phyloP scores from a whole-genome alignment of 2,888 invertebrate species.

The Leptarthrus brevirostris region DNA sequence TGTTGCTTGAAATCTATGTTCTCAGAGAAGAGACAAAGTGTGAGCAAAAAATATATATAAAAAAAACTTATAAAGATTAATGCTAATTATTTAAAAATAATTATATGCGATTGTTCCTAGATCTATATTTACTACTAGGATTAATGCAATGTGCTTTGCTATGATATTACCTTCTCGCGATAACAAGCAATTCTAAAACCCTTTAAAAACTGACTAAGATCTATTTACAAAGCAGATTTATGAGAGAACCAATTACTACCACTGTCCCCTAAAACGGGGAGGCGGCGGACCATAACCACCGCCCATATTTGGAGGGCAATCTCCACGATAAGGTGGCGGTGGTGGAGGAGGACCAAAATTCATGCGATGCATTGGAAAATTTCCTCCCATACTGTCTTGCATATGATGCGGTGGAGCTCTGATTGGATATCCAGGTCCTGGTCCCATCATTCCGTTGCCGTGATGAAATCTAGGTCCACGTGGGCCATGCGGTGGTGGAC shows the following conservation, averaged over 20 bases:
- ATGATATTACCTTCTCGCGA: not conserved
- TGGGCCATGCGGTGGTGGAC: not conserved
- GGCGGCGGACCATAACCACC: conserved; percentile 46
- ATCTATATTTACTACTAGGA: not conserved
- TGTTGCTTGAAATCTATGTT: conserved; percentile 40
- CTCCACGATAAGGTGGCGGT: conserved; percentile 51
- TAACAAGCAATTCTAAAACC: not conserved
- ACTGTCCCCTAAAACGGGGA: conserved; percentile 53
- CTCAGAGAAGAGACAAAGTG: conserved; percentile 19
- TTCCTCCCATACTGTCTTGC: conserved; percentile 24
- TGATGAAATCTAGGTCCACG: conserved; percentile 21
- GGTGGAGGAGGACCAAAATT: conserved; percentile 53
- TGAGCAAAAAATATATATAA: not conserved
- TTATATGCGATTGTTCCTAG: conserved; percentile 6
- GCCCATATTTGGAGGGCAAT: conserved; percentile 38
- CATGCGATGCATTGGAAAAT: conserved; percentile 52
- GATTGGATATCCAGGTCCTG: conserved; percentile 36
- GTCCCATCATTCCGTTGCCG: conserved; percentile 47
- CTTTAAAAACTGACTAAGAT: not conserved
- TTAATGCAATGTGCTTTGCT: not conserved
- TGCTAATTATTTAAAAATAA: conserved; percentile 26
- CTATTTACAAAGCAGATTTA: not conserved
- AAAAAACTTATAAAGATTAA: conserved; percentile 6
- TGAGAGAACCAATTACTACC: conserved; percentile 26
- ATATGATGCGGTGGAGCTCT: conserved; percentile 29